Evolutionary conservation across 2,113 vertebrate genomes (phyloP).

Genomic region (Ptyas mucosa): DNA sequence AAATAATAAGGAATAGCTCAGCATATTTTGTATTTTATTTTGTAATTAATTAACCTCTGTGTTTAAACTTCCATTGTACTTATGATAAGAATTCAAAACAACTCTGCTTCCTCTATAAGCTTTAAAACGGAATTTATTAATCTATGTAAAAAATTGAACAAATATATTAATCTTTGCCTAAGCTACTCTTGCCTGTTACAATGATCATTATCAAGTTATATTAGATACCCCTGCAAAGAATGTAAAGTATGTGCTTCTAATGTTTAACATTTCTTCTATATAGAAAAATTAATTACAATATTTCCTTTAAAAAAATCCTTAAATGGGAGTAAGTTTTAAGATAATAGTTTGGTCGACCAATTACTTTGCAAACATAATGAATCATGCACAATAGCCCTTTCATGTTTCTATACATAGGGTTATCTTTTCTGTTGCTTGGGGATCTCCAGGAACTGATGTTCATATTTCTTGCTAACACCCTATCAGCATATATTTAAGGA

Average conservation of each 20-base stretch:
- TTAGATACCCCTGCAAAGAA: constrained; percentile 25
- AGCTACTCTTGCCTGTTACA: neutral
- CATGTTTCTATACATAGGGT: neutral
- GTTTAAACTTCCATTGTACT: neutral
- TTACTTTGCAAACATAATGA: neutral
- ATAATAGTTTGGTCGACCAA: neutral
- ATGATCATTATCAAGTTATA: constrained; percentile 44
- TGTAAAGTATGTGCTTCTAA: constrained; percentile 39
- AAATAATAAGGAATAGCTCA: constrained; percentile 14
- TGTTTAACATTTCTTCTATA: constrained; percentile 27
- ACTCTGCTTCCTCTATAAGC: neutral
- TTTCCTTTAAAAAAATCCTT: neutral
- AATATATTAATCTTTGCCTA: neutral
- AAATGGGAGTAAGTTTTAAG: neutral
- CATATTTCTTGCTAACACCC: neutral
- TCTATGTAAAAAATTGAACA: constrained; percentile 32
- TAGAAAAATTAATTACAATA: constrained; percentile 45
- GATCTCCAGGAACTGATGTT: neutral
- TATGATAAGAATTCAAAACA: constrained; percentile 32
- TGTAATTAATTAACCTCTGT: constrained; percentile 14
- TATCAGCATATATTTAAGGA: neutral
- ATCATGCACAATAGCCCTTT: neutral
- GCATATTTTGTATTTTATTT: constrained; percentile 3
- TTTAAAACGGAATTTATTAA: constrained; percentile 28
- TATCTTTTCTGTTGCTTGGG: neutral